phyloP scores from a whole-genome alignment of 2,888 invertebrate species.

The Parascotia fuliginaria region DNA sequence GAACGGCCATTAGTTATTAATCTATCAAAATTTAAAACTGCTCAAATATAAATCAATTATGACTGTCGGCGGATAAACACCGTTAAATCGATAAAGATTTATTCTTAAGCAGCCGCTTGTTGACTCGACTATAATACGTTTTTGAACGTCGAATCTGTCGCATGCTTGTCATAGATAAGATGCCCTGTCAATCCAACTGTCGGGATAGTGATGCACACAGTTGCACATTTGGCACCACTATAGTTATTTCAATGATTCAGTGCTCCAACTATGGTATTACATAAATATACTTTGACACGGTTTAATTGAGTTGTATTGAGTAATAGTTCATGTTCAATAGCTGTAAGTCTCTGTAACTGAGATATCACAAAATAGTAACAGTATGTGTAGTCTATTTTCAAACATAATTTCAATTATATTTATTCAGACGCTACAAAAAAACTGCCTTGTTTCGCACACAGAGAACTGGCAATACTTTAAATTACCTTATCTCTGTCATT shows the following conservation, averaged over 20 bases:
- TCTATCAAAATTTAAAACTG: neutral
- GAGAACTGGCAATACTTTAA: too few relatives aligned
- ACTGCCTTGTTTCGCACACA: too few relatives aligned
- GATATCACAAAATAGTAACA: too few relatives aligned
- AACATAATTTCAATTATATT: too few relatives aligned
- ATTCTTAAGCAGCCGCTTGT: neutral
- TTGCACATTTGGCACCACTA: conserved; percentile 31
- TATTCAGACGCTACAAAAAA: too few relatives aligned
- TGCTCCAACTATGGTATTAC: conserved; percentile 35
- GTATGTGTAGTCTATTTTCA: too few relatives aligned
- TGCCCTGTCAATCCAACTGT: conserved; percentile 33
- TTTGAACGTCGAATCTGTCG: conserved; percentile 18
- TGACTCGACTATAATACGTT: neutral
- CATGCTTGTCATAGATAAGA: conserved; percentile 33
- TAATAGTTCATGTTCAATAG: too few relatives aligned
- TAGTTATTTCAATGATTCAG: conserved; percentile 24
- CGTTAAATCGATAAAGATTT: conserved; percentile 23
- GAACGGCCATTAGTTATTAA: neutral
- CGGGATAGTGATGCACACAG: conserved; percentile 24
- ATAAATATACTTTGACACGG: conserved; percentile 14
- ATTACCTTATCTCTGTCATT: too few relatives aligned
- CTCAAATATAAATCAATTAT: conserved; percentile 12
- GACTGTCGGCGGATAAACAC: conserved; percentile 5
- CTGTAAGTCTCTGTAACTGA: too few relatives aligned
- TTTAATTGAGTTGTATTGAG: conserved; percentile 2